Base-by-base conservation (phyloP, 1,140 invertebrate species). In the Helicorthomorpha holstii region DNA sequence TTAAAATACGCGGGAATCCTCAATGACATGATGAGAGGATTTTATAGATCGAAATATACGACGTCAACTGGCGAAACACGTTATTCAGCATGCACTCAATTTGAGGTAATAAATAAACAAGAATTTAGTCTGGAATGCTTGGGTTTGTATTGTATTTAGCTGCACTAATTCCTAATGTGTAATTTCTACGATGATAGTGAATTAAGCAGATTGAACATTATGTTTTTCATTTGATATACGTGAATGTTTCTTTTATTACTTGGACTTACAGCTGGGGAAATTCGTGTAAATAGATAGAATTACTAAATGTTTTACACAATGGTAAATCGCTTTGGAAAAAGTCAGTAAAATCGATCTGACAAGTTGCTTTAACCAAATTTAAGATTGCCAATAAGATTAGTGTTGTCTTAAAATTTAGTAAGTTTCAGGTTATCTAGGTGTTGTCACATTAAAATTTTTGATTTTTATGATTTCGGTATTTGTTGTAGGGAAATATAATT, bases 21-120 rank as follows among this genome's bases (percentile, higher is more conserved):
- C 19, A 92, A 91, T 67, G 86, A 95, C 64, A 91, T 90, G 66
- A 87, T 96, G 83, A 90, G 87, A 65, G 91, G 92, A 23, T 81
- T 94, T 55, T 95, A 94, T 66, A 75, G 88, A 27, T 92, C 85
- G 69, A 91, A 91, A 70, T 93, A 92, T 69, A 73, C 64, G 21
- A 69, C 60, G 24, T 54, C 63, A 16, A 60, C 42, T 55, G 88
- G 85, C 12, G 80, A 84, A 57, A 82, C 86, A 60, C 74, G 79
- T 45, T 88, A 84, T 66, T 81, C 81, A 38, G 88, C 84, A 16
- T 85, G 90, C 43, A 97, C 92, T 41, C 92, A 97, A 66, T 94
- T 93, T 67, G 70, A 73, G 63, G 69, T 68, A 50, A 42, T 16
- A 41, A 29, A 26, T 27, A 51, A 22, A 52, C 12, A 19, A 54